Evolutionary conservation across 2,888 invertebrate species (phyloP).

Genomic region (Xiphydria camelus): DNA sequence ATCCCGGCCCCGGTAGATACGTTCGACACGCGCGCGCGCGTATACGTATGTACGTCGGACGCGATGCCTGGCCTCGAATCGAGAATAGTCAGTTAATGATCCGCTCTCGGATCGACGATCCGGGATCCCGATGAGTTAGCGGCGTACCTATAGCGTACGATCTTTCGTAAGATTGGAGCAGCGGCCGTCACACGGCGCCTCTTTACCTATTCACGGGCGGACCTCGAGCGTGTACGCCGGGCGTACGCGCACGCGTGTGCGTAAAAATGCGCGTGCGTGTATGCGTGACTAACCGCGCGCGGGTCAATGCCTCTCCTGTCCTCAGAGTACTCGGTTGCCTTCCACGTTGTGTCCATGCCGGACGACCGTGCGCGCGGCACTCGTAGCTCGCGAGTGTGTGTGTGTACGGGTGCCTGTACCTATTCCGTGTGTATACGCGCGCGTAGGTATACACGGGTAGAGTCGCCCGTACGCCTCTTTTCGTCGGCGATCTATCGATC

Average conservation of each 20-base stretch:
- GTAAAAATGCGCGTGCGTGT: conserved; percentile 33
- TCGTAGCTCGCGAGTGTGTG: no score
- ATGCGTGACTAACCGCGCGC: conserved; percentile 39
- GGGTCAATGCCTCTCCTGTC: conserved; percentile 51
- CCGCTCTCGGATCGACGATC: conserved; percentile 36
- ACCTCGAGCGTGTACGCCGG: conserved; percentile 20
- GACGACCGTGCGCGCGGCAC: conserved; percentile 20
- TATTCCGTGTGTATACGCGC: no score
- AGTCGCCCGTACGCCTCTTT: no score
- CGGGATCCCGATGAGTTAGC: conserved; percentile 22
- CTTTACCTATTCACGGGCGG: conserved; percentile 31
- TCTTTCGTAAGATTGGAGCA: no score
- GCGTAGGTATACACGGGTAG: no score
- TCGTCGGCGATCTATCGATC: no score
- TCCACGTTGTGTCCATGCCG: conserved; percentile 7
- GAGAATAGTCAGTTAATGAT: conserved; percentile 32
- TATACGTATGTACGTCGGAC: no score
- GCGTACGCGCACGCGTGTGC: conserved; percentile 3
- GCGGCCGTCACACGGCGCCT: conserved; percentile 16
- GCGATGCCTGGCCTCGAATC: no score
- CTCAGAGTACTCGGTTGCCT: conserved; percentile 34
- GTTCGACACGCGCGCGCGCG: no score
- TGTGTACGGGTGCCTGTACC: no score
- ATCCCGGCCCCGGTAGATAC: no score
- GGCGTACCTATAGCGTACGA: no score